These are phyloP conservation scores for Hystrix brachyura DNA, from an alignment of 2,113 vertebrate genomes.

Conservation along the genomic window DNA sequence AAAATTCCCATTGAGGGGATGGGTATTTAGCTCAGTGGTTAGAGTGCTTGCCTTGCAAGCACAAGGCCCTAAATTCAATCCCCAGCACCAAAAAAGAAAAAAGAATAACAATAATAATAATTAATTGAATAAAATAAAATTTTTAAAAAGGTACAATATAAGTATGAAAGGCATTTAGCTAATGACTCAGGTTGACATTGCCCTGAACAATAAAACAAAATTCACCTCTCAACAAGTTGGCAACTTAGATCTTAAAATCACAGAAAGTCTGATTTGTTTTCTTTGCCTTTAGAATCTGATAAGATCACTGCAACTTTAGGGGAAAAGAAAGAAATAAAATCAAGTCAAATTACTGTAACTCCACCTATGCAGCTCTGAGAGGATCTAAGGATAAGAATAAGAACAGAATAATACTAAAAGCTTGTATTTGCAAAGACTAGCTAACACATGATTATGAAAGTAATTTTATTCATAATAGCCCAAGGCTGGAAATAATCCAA, in stretches of 20 bases:
- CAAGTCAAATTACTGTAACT: neutral
- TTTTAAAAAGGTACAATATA: neutral
- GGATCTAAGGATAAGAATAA: neutral
- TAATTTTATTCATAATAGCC: neutral
- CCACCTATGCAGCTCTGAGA: neutral
- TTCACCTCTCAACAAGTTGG: neutral
- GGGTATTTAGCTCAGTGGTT: too few relatives aligned
- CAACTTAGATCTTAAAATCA: neutral
- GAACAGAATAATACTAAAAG: neutral
- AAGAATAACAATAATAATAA: too few relatives aligned
- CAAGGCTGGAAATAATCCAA: neutral
- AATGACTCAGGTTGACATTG: neutral
- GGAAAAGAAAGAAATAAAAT: neutral
- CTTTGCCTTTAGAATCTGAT: slow-evolving; percentile 27
- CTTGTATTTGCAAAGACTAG: neutral
- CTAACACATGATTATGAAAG: neutral
- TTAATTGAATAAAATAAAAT: too few relatives aligned
- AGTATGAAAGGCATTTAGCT: neutral
- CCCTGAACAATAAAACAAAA: neutral
- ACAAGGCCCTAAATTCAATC: too few relatives aligned
- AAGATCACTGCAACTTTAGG: neutral
- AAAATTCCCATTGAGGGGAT: too few relatives aligned
- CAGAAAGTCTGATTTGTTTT: neutral
- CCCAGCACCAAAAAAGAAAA: too few relatives aligned
- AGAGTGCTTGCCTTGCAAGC: too few relatives aligned